A percentile compares a stretch with the other conserved stretches of the same genome.
Evolutionary conservation across 2,888 invertebrate species (phyloP).

Genomic region (Drosophila anomalipes): DNA sequence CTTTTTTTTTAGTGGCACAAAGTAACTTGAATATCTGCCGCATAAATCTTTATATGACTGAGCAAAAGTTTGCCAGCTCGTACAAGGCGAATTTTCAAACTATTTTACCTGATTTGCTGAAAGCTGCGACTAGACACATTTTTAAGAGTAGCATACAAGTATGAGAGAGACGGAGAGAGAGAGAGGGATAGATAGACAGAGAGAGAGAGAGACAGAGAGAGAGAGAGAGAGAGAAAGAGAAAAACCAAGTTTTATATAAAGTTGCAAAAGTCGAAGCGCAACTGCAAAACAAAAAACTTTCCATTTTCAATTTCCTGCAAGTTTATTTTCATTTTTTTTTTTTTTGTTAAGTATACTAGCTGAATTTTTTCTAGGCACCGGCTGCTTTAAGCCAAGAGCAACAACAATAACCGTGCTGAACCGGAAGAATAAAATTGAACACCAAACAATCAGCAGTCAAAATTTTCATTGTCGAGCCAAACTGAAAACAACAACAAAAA

Average conservation of each 20-base stretch:
- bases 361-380: constrained; percentile 22
- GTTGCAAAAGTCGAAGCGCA: constrained; percentile 52
- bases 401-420: constrained; percentile 36
- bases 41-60: constrained; percentile 64
- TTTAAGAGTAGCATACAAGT: constrained; percentile 27
- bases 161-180: neutral
- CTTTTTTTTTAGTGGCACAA: neutral
- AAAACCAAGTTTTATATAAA: constrained; percentile 38
- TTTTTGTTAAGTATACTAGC: constrained; percentile 42
- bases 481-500: constrained; percentile 41
- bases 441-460: constrained; percentile 78
- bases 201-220: neutral
- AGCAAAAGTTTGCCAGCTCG: constrained; percentile 49
- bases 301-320: constrained; percentile 75
- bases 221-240: neutral
- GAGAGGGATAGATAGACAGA: neutral
- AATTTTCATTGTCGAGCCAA: constrained; percentile 72
- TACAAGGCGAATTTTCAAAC: constrained; percentile 56
- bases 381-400: constrained; percentile 49
- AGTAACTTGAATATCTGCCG: constrained; percentile 55
- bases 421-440: constrained; percentile 78
- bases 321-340: constrained; percentile 21
- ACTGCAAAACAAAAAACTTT: constrained; percentile 73
- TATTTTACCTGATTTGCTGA: constrained; percentile 72
- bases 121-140: constrained; percentile 44